phyloP scores from a whole-genome alignment of 2,888 invertebrate genomes.

The Polylopha cassiicola region DNA sequence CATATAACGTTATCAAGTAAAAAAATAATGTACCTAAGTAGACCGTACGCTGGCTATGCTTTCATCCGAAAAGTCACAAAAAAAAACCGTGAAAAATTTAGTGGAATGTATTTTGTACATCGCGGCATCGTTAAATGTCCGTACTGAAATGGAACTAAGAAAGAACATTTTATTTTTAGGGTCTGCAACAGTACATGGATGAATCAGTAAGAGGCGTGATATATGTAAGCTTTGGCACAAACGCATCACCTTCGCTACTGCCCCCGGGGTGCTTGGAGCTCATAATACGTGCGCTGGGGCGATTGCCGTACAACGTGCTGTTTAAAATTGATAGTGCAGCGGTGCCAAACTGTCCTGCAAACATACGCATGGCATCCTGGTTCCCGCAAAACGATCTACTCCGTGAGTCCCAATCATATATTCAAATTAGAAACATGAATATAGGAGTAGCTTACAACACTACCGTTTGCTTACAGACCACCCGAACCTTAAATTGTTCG shows the following conservation, averaged over 20 bases:
- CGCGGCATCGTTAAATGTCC: too few relatives aligned
- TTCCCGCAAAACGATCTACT: constrained; percentile 39
- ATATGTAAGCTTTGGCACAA: constrained; percentile 48
- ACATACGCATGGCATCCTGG: constrained; percentile 41
- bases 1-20: too few relatives aligned
- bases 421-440: constrained; percentile 5
- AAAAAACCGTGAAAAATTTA: too few relatives aligned
- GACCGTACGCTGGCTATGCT: too few relatives aligned
- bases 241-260: constrained; percentile 32
- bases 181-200: constrained; percentile 12
- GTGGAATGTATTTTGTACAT: too few relatives aligned
- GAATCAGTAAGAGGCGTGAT: constrained; percentile 26
- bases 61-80: too few relatives aligned
- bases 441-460: too few relatives aligned
- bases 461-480: constrained; percentile 45
- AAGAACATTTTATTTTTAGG: constrained; percentile 29
- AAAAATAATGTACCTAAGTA: too few relatives aligned
- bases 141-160: neutral
- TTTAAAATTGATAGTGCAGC: constrained; percentile 39
- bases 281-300: constrained; percentile 29
- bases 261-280: constrained; percentile 27
- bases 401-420: constrained; percentile 30
- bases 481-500: constrained; percentile 58
- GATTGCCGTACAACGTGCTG: constrained; percentile 36
- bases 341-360: constrained; percentile 31